These are phyloP conservation scores for Neosilurus hyrtlii DNA, from an alignment of 2,797 vertebrate genomes.

Conservation along the genomic window DNA sequence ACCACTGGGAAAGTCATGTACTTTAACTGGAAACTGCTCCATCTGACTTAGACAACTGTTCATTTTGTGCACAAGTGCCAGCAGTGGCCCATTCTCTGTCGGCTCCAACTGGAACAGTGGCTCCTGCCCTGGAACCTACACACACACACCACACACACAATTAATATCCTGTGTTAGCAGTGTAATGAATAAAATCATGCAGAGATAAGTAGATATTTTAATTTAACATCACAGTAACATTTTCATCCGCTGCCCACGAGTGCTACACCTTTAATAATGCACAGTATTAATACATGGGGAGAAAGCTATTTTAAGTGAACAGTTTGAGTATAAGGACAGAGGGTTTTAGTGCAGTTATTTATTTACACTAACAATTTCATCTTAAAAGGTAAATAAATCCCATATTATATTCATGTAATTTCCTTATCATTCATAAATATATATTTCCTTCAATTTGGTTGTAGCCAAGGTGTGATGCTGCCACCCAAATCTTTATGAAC, in stretches of 20 bases:
- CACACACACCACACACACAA: background rate
- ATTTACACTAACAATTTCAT: background rate
- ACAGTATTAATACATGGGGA: background rate
- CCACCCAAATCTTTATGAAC: too few relatives aligned
- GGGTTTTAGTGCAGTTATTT: background rate
- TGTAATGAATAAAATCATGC: background rate
- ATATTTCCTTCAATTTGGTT: too few relatives aligned
- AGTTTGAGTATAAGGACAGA: background rate
- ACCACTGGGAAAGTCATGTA: conserved; percentile 97
- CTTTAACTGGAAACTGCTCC: conserved; percentile 99
- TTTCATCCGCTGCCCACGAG: too few relatives aligned
- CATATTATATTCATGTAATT: too few relatives aligned
- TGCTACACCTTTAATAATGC: too few relatives aligned
- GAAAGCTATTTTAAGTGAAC: background rate
- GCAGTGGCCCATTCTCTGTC: conserved; percentile 84
- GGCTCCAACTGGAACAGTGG: conserved; percentile 86
- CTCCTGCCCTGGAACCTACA: conserved; percentile 89
- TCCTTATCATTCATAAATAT: too few relatives aligned
- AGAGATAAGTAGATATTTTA: background rate
- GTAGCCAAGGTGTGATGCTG: too few relatives aligned
- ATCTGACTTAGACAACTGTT: conserved; percentile 99
- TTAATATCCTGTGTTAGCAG: background rate
- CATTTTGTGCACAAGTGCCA: conserved; percentile 97
- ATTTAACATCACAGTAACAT: background rate
- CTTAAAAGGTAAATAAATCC: too few relatives aligned